Percentiles rank a stretch among this genome's conserved stretches.
phyloP scores from a whole-genome alignment of 2,797 vertebrate genomes.

The Sciurus carolinensis region DNA sequence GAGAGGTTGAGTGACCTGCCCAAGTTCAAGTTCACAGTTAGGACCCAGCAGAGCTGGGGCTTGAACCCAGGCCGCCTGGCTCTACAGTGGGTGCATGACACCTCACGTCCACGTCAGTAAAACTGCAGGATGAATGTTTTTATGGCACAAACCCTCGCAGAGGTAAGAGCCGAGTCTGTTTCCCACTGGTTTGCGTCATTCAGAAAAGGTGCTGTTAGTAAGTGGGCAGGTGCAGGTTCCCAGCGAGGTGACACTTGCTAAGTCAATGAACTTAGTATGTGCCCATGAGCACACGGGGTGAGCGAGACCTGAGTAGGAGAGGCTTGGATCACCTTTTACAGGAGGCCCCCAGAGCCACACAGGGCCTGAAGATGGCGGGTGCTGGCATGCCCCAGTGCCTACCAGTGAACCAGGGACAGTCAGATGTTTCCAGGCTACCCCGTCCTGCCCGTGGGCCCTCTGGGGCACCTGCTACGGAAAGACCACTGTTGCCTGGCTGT shows the following conservation, averaged over 20 bases:
- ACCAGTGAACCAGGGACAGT: background rate
- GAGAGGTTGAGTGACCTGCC: background rate
- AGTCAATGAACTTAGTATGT: background rate
- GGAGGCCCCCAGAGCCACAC: background rate
- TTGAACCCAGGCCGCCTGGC: background rate
- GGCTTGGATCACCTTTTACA: background rate
- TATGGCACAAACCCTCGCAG: background rate
- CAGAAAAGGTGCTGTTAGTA: background rate
- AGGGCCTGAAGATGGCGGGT: background rate
- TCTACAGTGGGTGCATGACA: background rate
- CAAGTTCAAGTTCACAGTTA: background rate
- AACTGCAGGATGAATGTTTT: background rate
- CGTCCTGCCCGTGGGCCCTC: background rate
- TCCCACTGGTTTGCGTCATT: background rate
- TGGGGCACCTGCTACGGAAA: background rate
- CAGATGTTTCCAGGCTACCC: background rate
- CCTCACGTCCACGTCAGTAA: background rate
- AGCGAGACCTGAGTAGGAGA: background rate
- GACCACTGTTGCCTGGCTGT: background rate
- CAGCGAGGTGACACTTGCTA: rapidly evolving
- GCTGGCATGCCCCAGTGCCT: background rate
- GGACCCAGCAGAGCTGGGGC: background rate
- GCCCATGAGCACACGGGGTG: background rate
- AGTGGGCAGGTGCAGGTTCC: background rate
- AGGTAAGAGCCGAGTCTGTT: background rate